A percentile compares a stretch with the other conserved stretches of the same genome.
These are phyloP conservation scores for Scaptomyza caliginosa DNA, from an alignment of 2,888 invertebrate genomes.

Conservation along the genomic window DNA sequence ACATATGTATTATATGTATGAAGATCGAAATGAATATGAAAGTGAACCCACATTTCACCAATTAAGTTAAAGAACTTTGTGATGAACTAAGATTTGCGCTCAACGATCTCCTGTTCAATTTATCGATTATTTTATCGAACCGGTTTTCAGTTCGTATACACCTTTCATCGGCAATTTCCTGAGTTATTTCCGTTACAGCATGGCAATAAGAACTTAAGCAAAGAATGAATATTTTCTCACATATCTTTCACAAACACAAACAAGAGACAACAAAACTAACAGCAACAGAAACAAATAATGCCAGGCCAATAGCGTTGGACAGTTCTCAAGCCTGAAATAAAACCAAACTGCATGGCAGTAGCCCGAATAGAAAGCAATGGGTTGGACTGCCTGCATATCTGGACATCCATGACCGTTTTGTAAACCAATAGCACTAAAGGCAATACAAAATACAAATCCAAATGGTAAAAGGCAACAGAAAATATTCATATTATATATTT, in stretches of 20 bases:
- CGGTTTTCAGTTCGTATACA: constrained; percentile 70
- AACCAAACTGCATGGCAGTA: constrained; percentile 84
- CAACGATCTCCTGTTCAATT: constrained; percentile 21
- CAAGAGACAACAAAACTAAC: constrained; percentile 9
- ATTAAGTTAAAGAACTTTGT: constrained; percentile 33
- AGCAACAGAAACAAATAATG: constrained; percentile 13
- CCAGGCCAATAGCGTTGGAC: constrained; percentile 84
- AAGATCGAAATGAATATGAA: constrained; percentile 37
- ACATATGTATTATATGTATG: constrained; percentile 56
- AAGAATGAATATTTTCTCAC: constrained; percentile 2
- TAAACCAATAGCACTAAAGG: constrained; percentile 91
- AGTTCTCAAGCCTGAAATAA: constrained; percentile 91
- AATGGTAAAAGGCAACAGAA: constrained; percentile 40
- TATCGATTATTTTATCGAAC: constrained; percentile 28
- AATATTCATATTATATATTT: constrained; percentile 12
- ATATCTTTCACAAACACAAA: constrained; percentile 6
- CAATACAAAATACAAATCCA: constrained; percentile 83
- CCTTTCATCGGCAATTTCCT: constrained; percentile 64
- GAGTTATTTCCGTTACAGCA: constrained; percentile 76
- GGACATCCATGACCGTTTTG: constrained; percentile 88
- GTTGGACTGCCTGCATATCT: constrained; percentile 39
- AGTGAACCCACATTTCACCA: constrained; percentile 18
- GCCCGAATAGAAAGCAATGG: constrained; percentile 13
- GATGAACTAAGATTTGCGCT: constrained; percentile 50
- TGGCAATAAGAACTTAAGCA: constrained; percentile 47